Percentiles rank a stretch among this genome's conserved stretches.
These are phyloP conservation scores for Cryptocheilus praepositus DNA, from an alignment of 2,888 invertebrate species.

Conservation along the genomic window DNA sequence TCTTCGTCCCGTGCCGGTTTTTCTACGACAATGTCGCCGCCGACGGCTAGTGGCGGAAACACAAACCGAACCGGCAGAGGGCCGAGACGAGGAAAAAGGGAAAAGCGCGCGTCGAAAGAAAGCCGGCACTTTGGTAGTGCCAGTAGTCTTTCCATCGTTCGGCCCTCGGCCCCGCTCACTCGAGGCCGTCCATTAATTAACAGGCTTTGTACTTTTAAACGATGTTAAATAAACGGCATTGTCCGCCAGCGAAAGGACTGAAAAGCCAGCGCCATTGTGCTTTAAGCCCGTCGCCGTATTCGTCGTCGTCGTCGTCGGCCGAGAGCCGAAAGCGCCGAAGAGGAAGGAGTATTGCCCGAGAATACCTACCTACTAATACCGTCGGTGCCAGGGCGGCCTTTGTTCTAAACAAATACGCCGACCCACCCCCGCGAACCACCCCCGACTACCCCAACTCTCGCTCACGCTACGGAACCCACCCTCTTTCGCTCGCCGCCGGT, in stretches of 20 bases:
- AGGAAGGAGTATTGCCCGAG: slow-evolving; percentile 60
- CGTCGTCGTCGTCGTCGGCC: slow-evolving; percentile 29
- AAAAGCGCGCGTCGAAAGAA: background rate
- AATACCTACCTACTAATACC: slow-evolving; percentile 61
- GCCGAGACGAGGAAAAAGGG: background rate
- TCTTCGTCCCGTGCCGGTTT: too few relatives aligned
- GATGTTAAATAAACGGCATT: slow-evolving; percentile 75
- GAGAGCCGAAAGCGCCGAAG: slow-evolving; percentile 55
- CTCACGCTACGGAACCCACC: background rate
- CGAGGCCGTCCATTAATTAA: slow-evolving; percentile 72
- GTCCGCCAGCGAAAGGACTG: slow-evolving; percentile 70
- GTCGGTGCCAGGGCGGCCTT: slow-evolving; percentile 51
- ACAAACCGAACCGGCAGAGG: too few relatives aligned
- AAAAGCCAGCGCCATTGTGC: slow-evolving; percentile 71
- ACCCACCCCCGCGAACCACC: slow-evolving; percentile 31
- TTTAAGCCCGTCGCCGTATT: slow-evolving; percentile 60
- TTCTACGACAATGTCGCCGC: too few relatives aligned
- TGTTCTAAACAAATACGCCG: slow-evolving; percentile 69
- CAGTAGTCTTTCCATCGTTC: slow-evolving; percentile 25
- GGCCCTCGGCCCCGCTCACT: slow-evolving; percentile 36
- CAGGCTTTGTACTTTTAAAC: slow-evolving; percentile 75
- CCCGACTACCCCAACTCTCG: slow-evolving; percentile 8
- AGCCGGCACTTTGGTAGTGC: slow-evolving; percentile 11
- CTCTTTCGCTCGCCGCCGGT: slow-evolving; percentile 25
- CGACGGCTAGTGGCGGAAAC: too few relatives aligned